A percentile compares a stretch with the other conserved stretches of the same genome.
These are phyloP conservation scores for Barnardius zonarius DNA, from an alignment of 2,113 vertebrate genomes.

Conservation along the genomic window DNA sequence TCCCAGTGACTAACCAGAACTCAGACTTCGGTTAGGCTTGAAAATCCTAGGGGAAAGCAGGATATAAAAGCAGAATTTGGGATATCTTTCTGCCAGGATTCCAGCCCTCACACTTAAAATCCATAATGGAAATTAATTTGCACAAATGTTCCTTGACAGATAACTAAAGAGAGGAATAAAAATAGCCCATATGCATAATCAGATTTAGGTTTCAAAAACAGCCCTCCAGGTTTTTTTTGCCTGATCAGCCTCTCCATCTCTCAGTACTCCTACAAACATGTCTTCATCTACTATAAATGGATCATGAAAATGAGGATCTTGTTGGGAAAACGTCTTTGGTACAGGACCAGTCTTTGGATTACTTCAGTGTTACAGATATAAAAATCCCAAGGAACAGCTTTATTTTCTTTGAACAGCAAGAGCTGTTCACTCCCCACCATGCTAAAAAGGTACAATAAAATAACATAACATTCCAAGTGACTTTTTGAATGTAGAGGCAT, in stretches of 20 bases:
- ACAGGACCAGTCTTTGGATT: constrained; percentile 7
- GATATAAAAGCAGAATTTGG: not conserved
- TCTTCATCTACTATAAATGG: constrained; percentile 60
- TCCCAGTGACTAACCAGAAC: not conserved
- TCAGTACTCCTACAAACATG: constrained; percentile 52
- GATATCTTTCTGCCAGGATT: constrained; percentile 47
- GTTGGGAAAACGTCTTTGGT: constrained; percentile 21
- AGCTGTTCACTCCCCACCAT: not conserved
- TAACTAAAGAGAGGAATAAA: constrained; percentile 59
- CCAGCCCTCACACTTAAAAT: constrained; percentile 32
- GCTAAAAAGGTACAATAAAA: constrained; percentile 5
- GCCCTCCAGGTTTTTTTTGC: constrained; percentile 22
- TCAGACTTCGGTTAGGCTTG: not conserved
- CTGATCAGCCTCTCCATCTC: constrained; percentile 44
- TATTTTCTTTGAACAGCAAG: not conserved
- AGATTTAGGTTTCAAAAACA: constrained; percentile 57
- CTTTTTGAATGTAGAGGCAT: not conserved
- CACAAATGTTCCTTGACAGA: constrained; percentile 63
- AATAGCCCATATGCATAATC: constrained; percentile 55
- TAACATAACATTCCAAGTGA: not conserved
- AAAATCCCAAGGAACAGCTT: constrained; percentile 8
- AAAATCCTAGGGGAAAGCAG: not conserved
- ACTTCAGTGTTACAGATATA: not conserved
- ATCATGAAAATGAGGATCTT: constrained; percentile 16
- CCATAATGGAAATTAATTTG: constrained; percentile 62